Percentiles rank a stretch among this genome's conserved stretches.
These are phyloP conservation scores for Stenolophus ochropezus DNA, from an alignment of 2,888 invertebrate species.

Conservation along the genomic window DNA sequence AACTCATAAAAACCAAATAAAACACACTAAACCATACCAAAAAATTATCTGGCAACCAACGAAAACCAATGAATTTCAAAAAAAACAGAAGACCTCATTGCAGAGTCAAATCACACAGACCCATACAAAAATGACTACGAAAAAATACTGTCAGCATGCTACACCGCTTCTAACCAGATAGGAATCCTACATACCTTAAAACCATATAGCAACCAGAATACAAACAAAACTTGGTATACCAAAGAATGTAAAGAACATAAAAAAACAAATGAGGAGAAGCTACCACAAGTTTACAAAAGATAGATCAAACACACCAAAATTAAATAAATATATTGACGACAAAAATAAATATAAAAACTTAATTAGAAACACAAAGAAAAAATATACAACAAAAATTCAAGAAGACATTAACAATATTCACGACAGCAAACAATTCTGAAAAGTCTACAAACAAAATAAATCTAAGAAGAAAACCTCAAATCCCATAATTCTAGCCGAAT, in stretches of 20 bases:
- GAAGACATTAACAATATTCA: background rate
- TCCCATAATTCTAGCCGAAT: background rate
- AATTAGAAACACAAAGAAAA: background rate
- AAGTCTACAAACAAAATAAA: background rate
- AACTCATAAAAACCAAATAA: background rate
- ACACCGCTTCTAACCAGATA: background rate
- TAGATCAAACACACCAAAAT: background rate
- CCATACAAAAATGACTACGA: background rate
- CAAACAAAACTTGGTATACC: background rate
- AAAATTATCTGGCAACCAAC: background rate
- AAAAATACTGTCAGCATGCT: background rate
- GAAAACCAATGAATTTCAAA: background rate
- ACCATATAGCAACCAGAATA: background rate
- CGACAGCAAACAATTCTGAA: background rate
- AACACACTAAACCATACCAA: background rate
- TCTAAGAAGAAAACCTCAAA: background rate
- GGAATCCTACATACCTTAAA: background rate
- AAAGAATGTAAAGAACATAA: background rate
- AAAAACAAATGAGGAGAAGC: background rate
- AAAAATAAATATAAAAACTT: background rate
- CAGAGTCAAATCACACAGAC: too few relatives aligned
- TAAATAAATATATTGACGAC: background rate
- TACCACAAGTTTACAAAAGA: background rate
- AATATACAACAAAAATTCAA: background rate
- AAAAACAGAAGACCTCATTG: background rate